Evolutionary conservation across 2,888 invertebrate species (phyloP).

Genomic region (Drosophila picticornis): DNA sequence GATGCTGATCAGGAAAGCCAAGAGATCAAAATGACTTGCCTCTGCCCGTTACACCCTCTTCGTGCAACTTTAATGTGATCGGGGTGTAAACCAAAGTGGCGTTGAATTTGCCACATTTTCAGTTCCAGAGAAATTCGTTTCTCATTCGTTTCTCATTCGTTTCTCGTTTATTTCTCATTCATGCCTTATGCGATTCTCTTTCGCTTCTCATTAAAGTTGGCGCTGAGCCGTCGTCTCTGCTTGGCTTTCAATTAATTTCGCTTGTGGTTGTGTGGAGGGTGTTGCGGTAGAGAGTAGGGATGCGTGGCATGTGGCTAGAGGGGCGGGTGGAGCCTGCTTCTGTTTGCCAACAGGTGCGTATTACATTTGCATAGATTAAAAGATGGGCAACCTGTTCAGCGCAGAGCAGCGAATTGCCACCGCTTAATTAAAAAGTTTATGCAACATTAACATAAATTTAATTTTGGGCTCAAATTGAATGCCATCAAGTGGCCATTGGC

Average conservation of each 20-base stretch:
- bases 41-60: neutral
- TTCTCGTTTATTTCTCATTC: neutral
- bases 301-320: no score
- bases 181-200: neutral
- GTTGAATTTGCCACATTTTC: constrained; percentile 25
- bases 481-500: constrained; percentile 18
- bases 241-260: constrained; percentile 58
- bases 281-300: no score
- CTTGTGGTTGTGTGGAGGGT: neutral
- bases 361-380: constrained; percentile 74
- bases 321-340: neutral
- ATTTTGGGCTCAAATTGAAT: constrained; percentile 49
- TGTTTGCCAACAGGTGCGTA: constrained; percentile 68
- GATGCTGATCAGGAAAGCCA: neutral
- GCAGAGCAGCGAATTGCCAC: constrained; percentile 32
- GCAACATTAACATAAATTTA: constrained; percentile 75
- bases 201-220: constrained; percentile 59
- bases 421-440: constrained; percentile 74
- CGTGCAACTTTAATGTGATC: neutral
- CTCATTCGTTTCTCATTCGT: constrained; percentile 29
- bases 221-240: constrained; percentile 16
- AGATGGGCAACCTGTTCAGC: constrained; percentile 26
- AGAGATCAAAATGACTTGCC: neutral
- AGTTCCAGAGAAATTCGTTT: constrained; percentile 15
- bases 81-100: constrained; percentile 1